These are phyloP conservation scores for Solea senegalensis DNA, from an alignment of 2,113 vertebrate genomes.

Conservation along the genomic window DNA sequence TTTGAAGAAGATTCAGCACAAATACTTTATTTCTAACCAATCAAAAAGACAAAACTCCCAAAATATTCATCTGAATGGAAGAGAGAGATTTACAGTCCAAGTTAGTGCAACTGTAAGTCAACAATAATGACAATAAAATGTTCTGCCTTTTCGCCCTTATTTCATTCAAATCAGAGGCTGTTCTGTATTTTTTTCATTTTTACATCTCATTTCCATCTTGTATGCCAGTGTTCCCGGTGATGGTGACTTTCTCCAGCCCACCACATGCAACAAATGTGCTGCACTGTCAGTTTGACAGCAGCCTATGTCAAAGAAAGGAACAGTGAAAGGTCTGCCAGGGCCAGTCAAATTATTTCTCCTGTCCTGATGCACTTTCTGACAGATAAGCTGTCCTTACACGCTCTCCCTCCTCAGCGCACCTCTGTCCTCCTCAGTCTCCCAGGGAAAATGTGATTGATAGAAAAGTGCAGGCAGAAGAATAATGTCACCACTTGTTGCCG, in stretches of 20 bases:
- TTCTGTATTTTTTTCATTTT: too few species aligned
- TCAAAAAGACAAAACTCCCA: too few species aligned
- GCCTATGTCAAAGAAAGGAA: constrained; percentile 48
- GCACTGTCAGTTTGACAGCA: constrained; percentile 53
- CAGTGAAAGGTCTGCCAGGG: constrained; percentile 69
- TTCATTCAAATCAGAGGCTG: too few species aligned
- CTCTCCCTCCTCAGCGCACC: constrained; percentile 38
- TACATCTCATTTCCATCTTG: constrained; percentile 15
- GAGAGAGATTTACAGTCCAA: too few species aligned
- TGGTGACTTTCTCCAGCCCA: constrained; percentile 16
- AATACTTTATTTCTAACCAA: too few species aligned
- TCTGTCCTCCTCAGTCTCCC: constrained; percentile 51
- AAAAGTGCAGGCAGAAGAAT: constrained; percentile 58
- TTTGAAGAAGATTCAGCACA: too few species aligned
- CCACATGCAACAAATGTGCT: constrained; percentile 42
- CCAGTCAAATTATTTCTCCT: constrained; percentile 66
- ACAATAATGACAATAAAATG: too few species aligned
- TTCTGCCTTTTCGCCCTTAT: too few species aligned
- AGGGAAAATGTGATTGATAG: constrained; percentile 68
- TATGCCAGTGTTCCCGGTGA: constrained; percentile 9
- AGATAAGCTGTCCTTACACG: constrained; percentile 59
- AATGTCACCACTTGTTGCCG: constrained; percentile 68
- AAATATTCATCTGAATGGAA: too few species aligned
- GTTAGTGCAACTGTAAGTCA: too few species aligned
- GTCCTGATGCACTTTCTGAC: constrained; percentile 65